phyloP scores from a whole-genome alignment of 2,113 vertebrate species.

The Pterocles gutturalis region DNA sequence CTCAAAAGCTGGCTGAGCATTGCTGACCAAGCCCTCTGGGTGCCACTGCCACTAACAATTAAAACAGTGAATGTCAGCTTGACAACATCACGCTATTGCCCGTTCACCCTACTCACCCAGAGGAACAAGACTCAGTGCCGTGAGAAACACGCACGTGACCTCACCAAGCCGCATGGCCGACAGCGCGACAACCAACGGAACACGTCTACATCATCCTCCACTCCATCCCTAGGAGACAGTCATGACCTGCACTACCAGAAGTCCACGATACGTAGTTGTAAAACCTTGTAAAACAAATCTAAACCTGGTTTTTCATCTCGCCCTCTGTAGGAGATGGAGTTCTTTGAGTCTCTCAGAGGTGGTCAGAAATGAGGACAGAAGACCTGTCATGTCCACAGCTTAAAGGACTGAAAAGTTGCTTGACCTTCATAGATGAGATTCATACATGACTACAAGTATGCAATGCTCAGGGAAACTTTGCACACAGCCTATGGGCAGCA shows the following conservation, averaged over 20 bases:
- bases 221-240: not conserved
- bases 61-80: not conserved
- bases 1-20: not conserved
- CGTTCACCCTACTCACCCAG: not conserved
- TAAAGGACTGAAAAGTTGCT: not conserved
- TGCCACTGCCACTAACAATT: not conserved
- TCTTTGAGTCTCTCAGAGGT: not conserved
- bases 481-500: conserved; percentile 15
- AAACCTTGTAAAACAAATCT: not conserved
- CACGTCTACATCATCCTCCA: not conserved
- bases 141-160: not conserved
- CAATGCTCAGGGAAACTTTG: conserved; percentile 9
- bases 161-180: not conserved
- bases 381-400: conserved; percentile 6
- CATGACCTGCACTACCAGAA: not conserved
- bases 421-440: conserved; percentile 10
- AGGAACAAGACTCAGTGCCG: not conserved
- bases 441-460: not conserved
- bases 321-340: not conserved
- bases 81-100: not conserved
- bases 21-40: not conserved
- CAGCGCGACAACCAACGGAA: not conserved
- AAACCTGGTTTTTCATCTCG: not conserved
- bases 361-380: not conserved
- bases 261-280: not conserved